These are phyloP conservation scores for Silurus meridionalis DNA, from an alignment of 2,113 vertebrate genomes.

Conservation along the genomic window DNA sequence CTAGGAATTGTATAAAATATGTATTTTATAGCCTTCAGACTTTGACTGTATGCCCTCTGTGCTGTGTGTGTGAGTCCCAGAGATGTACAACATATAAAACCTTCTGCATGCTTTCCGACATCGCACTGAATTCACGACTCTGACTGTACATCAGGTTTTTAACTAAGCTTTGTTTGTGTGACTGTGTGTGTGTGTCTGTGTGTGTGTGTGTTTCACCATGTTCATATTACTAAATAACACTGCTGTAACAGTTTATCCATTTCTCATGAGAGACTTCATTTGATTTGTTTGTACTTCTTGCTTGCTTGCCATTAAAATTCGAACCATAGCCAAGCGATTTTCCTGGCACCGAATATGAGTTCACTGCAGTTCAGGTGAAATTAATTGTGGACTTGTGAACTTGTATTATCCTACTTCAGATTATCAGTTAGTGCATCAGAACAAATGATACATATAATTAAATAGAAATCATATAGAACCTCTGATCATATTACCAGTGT, in stretches of 20 bases:
- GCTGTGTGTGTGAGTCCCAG: not conserved
- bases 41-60: not conserved
- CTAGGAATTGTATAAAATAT: not conserved
- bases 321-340: conserved; percentile 1
- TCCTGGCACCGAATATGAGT: not conserved
- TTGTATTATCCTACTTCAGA: not conserved
- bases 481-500: not conserved
- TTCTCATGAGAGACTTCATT: not conserved
- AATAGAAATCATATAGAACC: not conserved
- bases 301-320: conserved; percentile 15
- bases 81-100: not conserved
- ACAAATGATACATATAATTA: not conserved
- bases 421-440: too few relatives aligned
- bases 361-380: conserved; percentile 2
- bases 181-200: not conserved
- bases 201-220: not conserved
- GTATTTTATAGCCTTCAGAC: not conserved
- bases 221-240: not conserved
- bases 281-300: not conserved
- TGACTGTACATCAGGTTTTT: not conserved
- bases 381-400: not conserved
- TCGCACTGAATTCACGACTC: not conserved
- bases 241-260: conserved; percentile 13
- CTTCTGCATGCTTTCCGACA: not conserved
- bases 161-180: not conserved